Conservation (phyloP, 92 coral and sea anemone genomes). For the Phenganax subtilis region DNA sequence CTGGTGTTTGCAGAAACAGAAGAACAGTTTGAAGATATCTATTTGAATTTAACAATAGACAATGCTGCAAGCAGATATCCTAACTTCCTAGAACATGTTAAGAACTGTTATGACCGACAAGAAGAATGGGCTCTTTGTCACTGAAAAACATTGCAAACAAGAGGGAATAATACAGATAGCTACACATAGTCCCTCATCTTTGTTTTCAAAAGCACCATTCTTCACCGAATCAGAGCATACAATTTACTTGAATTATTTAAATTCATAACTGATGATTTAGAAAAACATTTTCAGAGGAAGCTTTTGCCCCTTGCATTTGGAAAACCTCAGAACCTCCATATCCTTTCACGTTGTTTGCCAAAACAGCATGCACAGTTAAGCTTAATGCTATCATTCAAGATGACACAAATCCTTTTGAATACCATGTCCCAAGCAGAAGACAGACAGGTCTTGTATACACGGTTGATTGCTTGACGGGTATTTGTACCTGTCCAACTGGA, state of each 20-base stretch:
- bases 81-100: slow-evolving; percentile 11
- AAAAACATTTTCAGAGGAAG: slow-evolving; percentile 46
- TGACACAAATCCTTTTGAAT: slow-evolving; percentile 33
- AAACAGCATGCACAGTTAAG: slow-evolving; percentile 38
- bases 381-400: slow-evolving; percentile 27
- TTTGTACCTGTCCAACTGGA: slow-evolving; percentile 49
- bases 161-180: slow-evolving; percentile 67
- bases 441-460: neutral
- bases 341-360: slow-evolving; percentile 50
- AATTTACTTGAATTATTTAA: slow-evolving; percentile 51
- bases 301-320: slow-evolving; percentile 50
- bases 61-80: slow-evolving; percentile 23
- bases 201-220: slow-evolving; percentile 49
- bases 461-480: slow-evolving; percentile 43
- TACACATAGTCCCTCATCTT: slow-evolving; percentile 56
- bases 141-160: slow-evolving; percentile 37
- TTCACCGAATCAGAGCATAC: slow-evolving; percentile 46
- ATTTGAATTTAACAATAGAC: slow-evolving; percentile 7
- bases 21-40: slow-evolving; percentile 30
- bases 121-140: slow-evolving; percentile 42
- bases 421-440: slow-evolving; percentile 46
- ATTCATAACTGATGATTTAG: slow-evolving; percentile 39
- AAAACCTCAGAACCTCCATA: slow-evolving; percentile 41
- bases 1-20: slow-evolving; percentile 47
- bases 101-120: neutral